Evolutionary conservation across 2,888 invertebrate species (phyloP).

Genomic region (Stramonita haemastoma): DNA sequence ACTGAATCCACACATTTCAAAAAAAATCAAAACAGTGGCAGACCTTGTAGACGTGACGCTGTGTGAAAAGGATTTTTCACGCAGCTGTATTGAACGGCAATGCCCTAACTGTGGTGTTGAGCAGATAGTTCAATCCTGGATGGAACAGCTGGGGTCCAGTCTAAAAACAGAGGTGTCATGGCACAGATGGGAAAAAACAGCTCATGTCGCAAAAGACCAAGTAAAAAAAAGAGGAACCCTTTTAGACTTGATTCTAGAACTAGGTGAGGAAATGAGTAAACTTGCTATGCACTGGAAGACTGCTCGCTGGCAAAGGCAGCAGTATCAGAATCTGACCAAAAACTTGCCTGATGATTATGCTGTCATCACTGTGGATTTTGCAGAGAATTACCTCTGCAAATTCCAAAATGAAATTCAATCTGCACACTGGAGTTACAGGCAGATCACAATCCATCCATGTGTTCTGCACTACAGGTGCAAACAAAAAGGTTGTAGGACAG

Average conservation of each 20-base stretch:
- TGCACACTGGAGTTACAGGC: constrained; percentile 44
- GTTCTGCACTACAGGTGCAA: constrained; percentile 40
- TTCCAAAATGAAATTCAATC: constrained; percentile 48
- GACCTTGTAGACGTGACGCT: too few relatives aligned
- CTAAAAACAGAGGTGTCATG: too few relatives aligned
- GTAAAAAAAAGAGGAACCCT: too few relatives aligned
- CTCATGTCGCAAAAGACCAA: too few relatives aligned
- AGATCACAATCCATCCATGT: constrained; percentile 45
- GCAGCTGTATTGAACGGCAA: too few relatives aligned
- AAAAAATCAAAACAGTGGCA: too few relatives aligned
- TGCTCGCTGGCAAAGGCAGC: constrained; percentile 34
- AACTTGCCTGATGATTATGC: constrained; percentile 30
- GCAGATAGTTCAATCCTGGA: too few relatives aligned
- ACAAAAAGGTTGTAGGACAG: not conserved
- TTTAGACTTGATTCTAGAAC: not conserved
- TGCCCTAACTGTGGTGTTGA: too few relatives aligned
- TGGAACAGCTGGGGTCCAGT: too few relatives aligned
- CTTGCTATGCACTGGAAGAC: constrained; percentile 26
- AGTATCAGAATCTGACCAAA: constrained; percentile 11
- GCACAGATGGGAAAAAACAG: too few relatives aligned
- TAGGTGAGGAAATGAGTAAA: not conserved
- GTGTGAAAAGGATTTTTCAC: too few relatives aligned
- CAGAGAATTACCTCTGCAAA: constrained; percentile 47
- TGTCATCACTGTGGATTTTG: constrained; percentile 46
- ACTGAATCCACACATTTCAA: too few relatives aligned